These are phyloP conservation scores for Tuta absoluta DNA, from an alignment of 2,888 invertebrate species.

Conservation along the genomic window DNA sequence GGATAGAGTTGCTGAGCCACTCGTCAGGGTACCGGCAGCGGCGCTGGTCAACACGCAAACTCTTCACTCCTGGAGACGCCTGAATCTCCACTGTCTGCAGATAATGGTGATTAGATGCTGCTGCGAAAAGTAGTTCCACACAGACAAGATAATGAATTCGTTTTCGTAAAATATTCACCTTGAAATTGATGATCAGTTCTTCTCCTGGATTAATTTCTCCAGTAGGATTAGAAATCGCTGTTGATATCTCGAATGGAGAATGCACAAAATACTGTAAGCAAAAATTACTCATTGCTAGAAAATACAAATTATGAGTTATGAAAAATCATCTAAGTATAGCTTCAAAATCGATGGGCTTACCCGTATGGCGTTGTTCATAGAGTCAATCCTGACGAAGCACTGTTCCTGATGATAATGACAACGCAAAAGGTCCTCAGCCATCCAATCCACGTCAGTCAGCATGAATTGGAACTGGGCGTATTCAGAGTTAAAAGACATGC, in stretches of 20 bases:
- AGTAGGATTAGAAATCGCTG: constrained; percentile 70
- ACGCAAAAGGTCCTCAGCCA: constrained; percentile 51
- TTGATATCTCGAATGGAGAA: constrained; percentile 77
- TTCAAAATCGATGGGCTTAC: constrained; percentile 53
- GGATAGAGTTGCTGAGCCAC: constrained; percentile 58
- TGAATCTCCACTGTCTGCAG: constrained; percentile 59
- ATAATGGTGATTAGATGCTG: neutral
- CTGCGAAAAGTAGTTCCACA: too few species aligned
- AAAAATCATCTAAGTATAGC: neutral
- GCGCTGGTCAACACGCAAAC: constrained; percentile 62
- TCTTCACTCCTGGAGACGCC: constrained; percentile 58
- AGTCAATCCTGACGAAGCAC: constrained; percentile 74
- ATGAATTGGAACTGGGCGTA: constrained; percentile 68
- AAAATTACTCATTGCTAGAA: neutral
- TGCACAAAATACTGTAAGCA: constrained; percentile 75
- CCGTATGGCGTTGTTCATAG: constrained; percentile 62
- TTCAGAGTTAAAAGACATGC: constrained; percentile 68
- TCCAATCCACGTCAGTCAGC: constrained; percentile 48
- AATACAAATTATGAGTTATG: neutral
- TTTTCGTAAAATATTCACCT: constrained; percentile 44
- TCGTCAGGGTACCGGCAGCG: constrained; percentile 75
- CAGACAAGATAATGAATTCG: neutral
- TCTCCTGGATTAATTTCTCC: constrained; percentile 66
- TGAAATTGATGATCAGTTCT: constrained; percentile 68
- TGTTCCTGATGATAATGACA: constrained; percentile 77